These are phyloP conservation scores for Drosophila bunnanda DNA, from an alignment of 2,888 invertebrate genomes.

Conservation along the genomic window DNA sequence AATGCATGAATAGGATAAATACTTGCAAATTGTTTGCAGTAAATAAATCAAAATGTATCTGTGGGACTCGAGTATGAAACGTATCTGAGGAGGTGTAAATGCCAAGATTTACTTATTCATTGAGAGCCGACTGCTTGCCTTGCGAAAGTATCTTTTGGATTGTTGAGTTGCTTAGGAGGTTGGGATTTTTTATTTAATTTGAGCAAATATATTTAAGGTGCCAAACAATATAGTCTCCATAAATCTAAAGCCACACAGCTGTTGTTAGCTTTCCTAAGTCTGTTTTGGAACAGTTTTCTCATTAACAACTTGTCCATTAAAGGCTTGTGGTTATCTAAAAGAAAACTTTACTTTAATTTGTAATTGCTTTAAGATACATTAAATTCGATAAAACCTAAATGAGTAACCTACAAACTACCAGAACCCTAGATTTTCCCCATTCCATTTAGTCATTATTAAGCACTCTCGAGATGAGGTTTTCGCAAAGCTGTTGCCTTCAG, in stretches of 20 bases:
- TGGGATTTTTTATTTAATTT: not conserved
- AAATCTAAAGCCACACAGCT: not conserved
- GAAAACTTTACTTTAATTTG: not conserved
- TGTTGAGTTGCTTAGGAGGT: not conserved
- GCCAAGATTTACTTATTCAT: slow-evolving; percentile 26
- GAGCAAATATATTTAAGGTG: not conserved
- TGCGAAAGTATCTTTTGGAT: not conserved
- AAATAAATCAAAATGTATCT: slow-evolving; percentile 44
- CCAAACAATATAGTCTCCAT: not conserved
- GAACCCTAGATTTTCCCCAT: not conserved
- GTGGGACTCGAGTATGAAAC: not conserved
- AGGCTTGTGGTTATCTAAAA: not conserved
- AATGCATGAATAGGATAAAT: slow-evolving; percentile 50
- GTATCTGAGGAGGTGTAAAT: slow-evolving; percentile 20
- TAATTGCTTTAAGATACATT: not conserved
- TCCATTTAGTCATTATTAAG: slow-evolving; percentile 20
- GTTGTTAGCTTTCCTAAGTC: not conserved
- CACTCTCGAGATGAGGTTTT: slow-evolving; percentile 9
- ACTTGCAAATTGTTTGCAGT: slow-evolving; percentile 58
- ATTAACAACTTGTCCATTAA: not conserved
- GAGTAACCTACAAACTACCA: not conserved
- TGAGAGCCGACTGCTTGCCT: not conserved
- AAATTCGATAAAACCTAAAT: not conserved
- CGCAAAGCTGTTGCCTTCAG: not conserved
- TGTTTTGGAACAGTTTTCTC: not conserved